Evolutionary conservation across 2,113 vertebrate genomes (phyloP).

Genomic region (Nothocercus nigrocapillus): DNA sequence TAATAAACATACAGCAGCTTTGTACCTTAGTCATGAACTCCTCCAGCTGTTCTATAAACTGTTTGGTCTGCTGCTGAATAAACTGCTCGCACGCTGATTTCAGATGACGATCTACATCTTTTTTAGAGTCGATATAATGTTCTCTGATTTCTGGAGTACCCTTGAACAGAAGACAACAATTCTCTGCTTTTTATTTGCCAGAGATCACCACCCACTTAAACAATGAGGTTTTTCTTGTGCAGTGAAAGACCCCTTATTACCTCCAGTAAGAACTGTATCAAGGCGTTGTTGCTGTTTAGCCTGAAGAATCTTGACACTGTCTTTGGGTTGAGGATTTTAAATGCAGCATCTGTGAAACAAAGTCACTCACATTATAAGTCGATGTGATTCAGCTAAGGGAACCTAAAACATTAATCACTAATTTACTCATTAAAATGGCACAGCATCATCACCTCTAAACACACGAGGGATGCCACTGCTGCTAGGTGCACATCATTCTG

Average conservation of each 20-base stretch:
- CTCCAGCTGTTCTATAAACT: constrained; percentile 92
- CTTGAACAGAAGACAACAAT: constrained; percentile 77
- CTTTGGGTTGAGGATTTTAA: constrained; percentile 98
- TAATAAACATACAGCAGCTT: not conserved
- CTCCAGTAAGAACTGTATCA: constrained; percentile 98
- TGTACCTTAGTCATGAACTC: constrained; percentile 95
- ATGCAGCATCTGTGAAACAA: constrained; percentile 92
- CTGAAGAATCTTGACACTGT: constrained; percentile 94
- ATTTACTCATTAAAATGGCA: not conserved
- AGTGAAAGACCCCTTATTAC: constrained; percentile 70
- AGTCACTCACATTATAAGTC: constrained; percentile 65
- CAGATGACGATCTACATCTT: constrained; percentile 95
- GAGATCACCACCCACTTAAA: constrained; percentile 28
- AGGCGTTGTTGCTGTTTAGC: constrained; percentile 96
- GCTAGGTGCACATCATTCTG: no score
- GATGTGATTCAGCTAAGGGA: not conserved
- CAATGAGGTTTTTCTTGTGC: not conserved
- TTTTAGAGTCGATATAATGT: constrained; percentile 98
- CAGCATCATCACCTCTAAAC: not conserved
- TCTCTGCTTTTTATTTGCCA: constrained; percentile 48
- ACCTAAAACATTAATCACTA: constrained; percentile 1
- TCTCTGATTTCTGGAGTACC: constrained; percentile 98
- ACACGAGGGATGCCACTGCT: not conserved
- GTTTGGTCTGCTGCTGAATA: constrained; percentile 95
- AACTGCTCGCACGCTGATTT: constrained; percentile 97